Percentiles rank a stretch among this genome's conserved stretches.
Evolutionary conservation across 2,797 vertebrate genomes (phyloP).

Genomic region (Artibeus jamaicensis): DNA sequence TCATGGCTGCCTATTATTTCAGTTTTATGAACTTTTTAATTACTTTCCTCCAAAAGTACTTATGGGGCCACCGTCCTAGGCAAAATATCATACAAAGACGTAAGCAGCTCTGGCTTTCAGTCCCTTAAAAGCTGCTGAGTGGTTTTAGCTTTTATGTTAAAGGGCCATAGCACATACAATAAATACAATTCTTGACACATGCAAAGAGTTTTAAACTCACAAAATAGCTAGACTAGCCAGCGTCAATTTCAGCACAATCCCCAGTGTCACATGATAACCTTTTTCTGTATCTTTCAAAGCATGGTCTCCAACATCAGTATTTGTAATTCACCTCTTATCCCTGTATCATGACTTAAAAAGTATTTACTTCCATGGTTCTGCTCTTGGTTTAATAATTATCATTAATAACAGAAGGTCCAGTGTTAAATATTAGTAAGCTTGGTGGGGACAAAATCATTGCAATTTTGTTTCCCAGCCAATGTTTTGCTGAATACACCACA

Average conservation of each 20-base stretch:
- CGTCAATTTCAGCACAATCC: not conserved
- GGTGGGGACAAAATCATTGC: not conserved
- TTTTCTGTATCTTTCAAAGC: not conserved
- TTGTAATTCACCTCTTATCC: not conserved
- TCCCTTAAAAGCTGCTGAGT: not conserved
- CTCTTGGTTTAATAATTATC: not conserved
- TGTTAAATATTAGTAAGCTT: not conserved
- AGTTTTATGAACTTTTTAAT: slow-evolving; percentile 33
- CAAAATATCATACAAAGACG: slow-evolving; percentile 28
- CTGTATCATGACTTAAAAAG: not conserved
- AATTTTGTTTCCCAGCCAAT: not conserved
- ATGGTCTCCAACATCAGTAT: not conserved
- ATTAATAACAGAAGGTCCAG: not conserved
- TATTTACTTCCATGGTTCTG: not conserved
- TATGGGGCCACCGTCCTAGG: not conserved
- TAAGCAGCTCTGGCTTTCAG: not conserved
- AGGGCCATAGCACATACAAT: not conserved
- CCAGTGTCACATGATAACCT: not conserved
- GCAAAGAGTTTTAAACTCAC: not conserved
- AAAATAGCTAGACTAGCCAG: not conserved
- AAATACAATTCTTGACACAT: not conserved
- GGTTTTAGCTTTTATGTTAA: not conserved
- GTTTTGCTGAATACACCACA: not conserved
- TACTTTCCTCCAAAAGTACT: slow-evolving; percentile 16
- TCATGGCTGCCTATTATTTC: not conserved